Conservation (phyloP, 2,797 vertebrate genomes). For the Thamnophis elegans region DNA sequence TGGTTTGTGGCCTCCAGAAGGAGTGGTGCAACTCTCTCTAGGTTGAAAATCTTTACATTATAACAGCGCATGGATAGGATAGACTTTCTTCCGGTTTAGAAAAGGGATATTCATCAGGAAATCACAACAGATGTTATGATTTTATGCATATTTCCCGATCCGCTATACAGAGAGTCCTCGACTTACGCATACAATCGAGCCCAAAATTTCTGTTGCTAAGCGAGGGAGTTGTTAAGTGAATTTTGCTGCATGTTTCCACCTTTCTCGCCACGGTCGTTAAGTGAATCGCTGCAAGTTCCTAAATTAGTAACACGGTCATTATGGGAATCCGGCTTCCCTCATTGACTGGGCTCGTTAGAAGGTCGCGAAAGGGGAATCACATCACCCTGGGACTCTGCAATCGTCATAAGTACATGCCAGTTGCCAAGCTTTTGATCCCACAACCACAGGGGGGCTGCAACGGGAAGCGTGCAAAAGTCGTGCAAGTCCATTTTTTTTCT, state of each 20-base stretch:
- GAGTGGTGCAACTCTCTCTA: too few relatives aligned
- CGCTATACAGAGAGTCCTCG: not conserved
- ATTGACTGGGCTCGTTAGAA: not conserved
- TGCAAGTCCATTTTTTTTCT: not conserved
- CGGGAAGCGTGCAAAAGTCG: not conserved
- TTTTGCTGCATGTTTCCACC: not conserved
- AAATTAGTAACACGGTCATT: not conserved
- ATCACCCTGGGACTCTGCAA: not conserved
- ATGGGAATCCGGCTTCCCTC: not conserved
- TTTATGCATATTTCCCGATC: not conserved
- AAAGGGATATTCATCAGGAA: not conserved
- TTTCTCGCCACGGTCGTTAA: fast-evolving
- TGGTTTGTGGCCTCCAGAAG: too few relatives aligned
- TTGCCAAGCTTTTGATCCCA: not conserved
- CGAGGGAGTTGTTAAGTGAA: not conserved
- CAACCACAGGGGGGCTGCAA: not conserved
- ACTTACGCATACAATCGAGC: fast-evolving
- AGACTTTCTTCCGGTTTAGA: not conserved
- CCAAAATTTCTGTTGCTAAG: not conserved
- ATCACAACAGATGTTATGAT: not conserved
- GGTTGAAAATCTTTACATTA: not conserved
- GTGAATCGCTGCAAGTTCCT: not conserved
- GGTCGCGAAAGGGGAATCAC: not conserved
- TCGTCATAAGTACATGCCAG: not conserved
- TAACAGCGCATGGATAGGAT: not conserved